phyloP scores from a whole-genome alignment of 2,888 invertebrate genomes.

The Athrips mouffetella region DNA sequence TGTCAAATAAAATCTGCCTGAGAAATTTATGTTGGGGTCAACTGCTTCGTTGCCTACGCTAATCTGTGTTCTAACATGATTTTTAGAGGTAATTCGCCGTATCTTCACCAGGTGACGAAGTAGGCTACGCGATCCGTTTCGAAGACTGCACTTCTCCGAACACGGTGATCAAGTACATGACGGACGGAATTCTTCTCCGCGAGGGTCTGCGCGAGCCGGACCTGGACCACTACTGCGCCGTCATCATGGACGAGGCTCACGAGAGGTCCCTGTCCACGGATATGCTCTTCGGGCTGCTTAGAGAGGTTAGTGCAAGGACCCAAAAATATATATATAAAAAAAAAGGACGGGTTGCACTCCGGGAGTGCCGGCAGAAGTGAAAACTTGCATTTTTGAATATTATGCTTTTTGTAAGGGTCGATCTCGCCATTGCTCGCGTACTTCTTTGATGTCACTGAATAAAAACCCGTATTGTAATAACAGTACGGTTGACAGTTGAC shows the following conservation, averaged over 20 bases:
- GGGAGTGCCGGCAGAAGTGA: not conserved
- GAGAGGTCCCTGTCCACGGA: slow-evolving; percentile 98
- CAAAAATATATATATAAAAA: too few species aligned
- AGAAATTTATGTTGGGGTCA: too few species aligned
- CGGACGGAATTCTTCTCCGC: slow-evolving; percentile 97
- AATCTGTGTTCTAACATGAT: not conserved
- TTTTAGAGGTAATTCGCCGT: not conserved
- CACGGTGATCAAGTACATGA: slow-evolving; percentile 99
- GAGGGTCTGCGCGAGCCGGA: slow-evolving; percentile 98
- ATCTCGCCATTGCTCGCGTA: too few species aligned
- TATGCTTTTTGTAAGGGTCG: too few species aligned
- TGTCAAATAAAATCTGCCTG: too few species aligned
- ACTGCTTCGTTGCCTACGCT: too few species aligned
- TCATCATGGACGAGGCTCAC: slow-evolving; percentile 99
- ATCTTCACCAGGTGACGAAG: slow-evolving; percentile 84
- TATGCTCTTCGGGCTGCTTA: slow-evolving; percentile 95
- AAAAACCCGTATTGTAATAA: too few species aligned
- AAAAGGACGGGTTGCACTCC: too few species aligned
- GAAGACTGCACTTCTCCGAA: slow-evolving; percentile 98
- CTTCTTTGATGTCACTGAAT: too few species aligned
- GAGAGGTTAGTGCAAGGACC: slow-evolving; percentile 86
- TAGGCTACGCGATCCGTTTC: slow-evolving; percentile 99
- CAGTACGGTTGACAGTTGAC: too few species aligned
- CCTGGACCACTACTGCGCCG: slow-evolving; percentile 96
- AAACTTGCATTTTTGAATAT: too few species aligned